Evolutionary conservation across 2,888 invertebrate species (phyloP), one percentile per base, ranked within the genome.

Genomic region (Cetonia aurata): DNA sequence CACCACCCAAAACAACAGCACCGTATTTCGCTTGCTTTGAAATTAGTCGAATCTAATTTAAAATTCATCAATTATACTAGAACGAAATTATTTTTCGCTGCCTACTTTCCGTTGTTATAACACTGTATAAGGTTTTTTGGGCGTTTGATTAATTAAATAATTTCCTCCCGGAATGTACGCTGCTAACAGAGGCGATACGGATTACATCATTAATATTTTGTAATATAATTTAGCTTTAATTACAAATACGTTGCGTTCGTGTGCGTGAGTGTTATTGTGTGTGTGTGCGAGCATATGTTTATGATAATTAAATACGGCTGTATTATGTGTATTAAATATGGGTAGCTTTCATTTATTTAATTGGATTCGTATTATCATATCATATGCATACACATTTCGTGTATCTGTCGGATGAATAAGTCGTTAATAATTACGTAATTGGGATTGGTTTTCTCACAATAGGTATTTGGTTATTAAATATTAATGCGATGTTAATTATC

Each of bases 101-200:
- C 25, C 25, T 25, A 4, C 25, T 25, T 25, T 4, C 1, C 25
- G 25, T 25, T 4, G 25, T 25, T 25, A 25, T 4, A 25, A 37
- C 13, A 44, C 6, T 53, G 31, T 31, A 53, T 25, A 19, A 17
- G 48, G 46, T 60, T 46, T 60, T 60, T 60, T 15, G 25, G 48
- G 46, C 48, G 25, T 48, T 60, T 60, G 60, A 60, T 60, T 60
- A 60, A 60, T 60, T 60, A 60, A 60, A 48, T 60, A 60, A 42
- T 13, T 46, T 60, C 15, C 25, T 25, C 60, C 31, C 25, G 31
- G 60, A 33, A 60, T 17, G 33, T 13, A 56, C 37, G 25, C 25
- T 25, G 25, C 25, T 1, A 25, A 25, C 25, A 25, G 37, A 25
- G 8, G 17, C 44, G 19, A 31, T 13, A 37, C 31, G 44, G 46